phyloP scores from a whole-genome alignment of 2,797 vertebrate species.

The Danio aesculapii region DNA sequence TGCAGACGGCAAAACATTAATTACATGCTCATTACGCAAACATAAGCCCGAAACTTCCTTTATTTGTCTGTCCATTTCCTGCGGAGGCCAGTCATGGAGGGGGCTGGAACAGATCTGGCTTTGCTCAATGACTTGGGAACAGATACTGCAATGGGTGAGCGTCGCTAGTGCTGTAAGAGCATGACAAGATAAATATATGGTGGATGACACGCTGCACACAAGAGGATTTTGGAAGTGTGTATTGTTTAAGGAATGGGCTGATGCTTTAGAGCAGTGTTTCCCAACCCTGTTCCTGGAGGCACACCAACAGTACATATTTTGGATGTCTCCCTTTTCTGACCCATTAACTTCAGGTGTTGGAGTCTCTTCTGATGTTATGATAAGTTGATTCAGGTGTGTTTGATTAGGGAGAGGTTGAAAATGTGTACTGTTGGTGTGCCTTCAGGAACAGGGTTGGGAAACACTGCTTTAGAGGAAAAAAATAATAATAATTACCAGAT shows the following conservation, averaged over 20 bases:
- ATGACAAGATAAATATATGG: conserved; percentile 45
- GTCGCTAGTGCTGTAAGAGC: conserved; percentile 23
- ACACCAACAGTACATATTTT: too few species aligned
- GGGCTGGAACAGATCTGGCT: conserved; percentile 56
- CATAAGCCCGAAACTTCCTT: conserved; percentile 10
- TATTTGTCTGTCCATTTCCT: background rate
- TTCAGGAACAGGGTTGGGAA: too few species aligned
- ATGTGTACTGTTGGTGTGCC: too few species aligned
- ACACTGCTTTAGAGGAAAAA: too few species aligned
- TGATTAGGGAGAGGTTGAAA: too few species aligned
- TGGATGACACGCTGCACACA: conserved; percentile 13
- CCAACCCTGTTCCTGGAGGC: too few species aligned
- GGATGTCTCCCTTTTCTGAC: too few species aligned
- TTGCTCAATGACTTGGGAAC: conserved; percentile 58
- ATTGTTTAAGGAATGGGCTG: conserved; percentile 11
- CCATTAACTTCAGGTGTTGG: too few species aligned
- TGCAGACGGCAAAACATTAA: conserved; percentile 16
- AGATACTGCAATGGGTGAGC: background rate
- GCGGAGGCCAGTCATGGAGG: conserved; percentile 37
- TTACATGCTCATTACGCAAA: conserved; percentile 6
- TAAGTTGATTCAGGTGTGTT: too few species aligned
- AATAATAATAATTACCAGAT: background rate
- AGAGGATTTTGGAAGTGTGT: conserved; percentile 16
- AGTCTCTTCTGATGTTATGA: too few species aligned
- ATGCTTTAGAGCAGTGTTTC: background rate